Base-by-base conservation (phyloP, 1,140 invertebrate species). In the Globodera ellingtonae region DNA sequence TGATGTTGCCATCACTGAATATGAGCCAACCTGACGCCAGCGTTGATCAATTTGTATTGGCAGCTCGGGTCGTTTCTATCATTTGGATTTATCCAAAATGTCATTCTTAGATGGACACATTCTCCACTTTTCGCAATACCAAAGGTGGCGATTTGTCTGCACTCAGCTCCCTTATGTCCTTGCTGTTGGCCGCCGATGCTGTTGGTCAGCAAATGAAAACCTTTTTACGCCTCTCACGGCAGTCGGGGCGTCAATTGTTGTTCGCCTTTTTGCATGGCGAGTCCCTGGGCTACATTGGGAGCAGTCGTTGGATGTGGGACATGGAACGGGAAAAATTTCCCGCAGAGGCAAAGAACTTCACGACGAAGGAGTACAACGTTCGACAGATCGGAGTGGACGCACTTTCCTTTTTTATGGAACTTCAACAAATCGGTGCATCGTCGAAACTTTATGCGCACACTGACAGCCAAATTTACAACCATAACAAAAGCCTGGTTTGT, bases 211-310 rank as follows among this genome's bases (percentile, higher is more conserved):
- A 86, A 24, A 66, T 79, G 21, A 78, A 86, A 46, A 50, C 56
- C 24, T 86, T 88, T 73, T 21, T 71, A 44, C 62, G 67, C 9
- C 79, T 78, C 65, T 74, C 85, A 3, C 81, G 72, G 15, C 62
- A 18, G 66, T 77, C 69, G 6, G 72, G 79, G 48, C 80, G 81
- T 50, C 83, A 86, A 62, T 50, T 86, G 44, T 66, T 86, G 15
- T 84, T 86, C 50, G 56, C 84, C 21, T 87, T 86, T 76, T 84
- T 86, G 71, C 80, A 84, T 50, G 85, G 85, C 52, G 85, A 86
- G 72, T 85, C 86, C 5, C 66, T 86, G 5, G 85, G 85, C 24
- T 86, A 86, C 67, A 84, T 86, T 66, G 85, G 85, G 44, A 87
- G 85, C 59, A 86, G 85, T 79, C 74, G 84, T 3, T 50, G 71